These are phyloP conservation scores for Emydocephalus ijimae DNA, from an alignment of 2,113 vertebrate species.

Conservation along the genomic window DNA sequence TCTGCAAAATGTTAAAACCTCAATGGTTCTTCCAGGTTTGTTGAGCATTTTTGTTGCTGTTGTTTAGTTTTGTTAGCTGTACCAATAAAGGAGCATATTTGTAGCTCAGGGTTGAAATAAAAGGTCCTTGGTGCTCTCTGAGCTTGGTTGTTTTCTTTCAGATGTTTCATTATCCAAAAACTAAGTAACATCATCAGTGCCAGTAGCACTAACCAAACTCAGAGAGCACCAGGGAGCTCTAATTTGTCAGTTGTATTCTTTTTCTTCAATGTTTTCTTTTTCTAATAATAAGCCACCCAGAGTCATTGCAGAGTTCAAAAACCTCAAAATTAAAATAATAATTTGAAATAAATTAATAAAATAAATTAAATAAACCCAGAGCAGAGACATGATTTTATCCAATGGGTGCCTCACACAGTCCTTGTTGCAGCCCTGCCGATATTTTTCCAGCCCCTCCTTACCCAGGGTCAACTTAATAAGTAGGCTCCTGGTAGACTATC, in stretches of 20 bases:
- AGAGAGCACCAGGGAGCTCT: not conserved
- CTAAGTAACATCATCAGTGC: not conserved
- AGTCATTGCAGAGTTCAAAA: not conserved
- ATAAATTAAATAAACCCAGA: not conserved
- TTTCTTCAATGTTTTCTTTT: not conserved
- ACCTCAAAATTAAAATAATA: not conserved
- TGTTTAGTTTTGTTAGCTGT: not conserved
- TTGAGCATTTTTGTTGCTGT: not conserved
- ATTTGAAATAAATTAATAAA: not conserved
- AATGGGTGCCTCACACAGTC: not conserved
- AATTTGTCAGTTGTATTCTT: not conserved
- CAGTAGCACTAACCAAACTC: not conserved
- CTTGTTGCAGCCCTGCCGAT: not conserved
- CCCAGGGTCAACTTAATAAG: not conserved
- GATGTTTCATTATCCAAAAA: not conserved
- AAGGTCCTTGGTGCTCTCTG: not conserved
- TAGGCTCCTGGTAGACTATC: not conserved
- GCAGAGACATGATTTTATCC: not conserved
- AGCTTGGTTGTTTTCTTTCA: not conserved
- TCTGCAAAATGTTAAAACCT: not conserved
- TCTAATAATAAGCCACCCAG: not conserved
- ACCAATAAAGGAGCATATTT: not conserved
- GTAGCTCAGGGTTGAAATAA: not conserved
- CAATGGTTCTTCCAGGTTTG: not conserved
- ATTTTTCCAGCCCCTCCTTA: not conserved